phyloP scores from a whole-genome alignment of 2,888 invertebrate species.

The Andrena camellia region DNA sequence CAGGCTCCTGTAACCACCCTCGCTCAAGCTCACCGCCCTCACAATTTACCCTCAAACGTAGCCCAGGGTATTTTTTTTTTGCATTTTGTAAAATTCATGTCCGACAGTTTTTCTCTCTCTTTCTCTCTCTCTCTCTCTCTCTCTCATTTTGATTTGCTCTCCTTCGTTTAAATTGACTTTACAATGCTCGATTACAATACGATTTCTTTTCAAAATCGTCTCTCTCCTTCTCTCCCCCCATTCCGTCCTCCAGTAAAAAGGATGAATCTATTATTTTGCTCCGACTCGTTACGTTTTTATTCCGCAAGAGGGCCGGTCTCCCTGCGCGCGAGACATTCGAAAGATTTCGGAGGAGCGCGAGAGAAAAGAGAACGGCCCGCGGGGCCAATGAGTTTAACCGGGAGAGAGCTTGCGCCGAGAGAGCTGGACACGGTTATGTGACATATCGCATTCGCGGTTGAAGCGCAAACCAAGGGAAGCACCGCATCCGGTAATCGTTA shows the following conservation, averaged over 20 bases:
- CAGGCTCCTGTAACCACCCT: slow-evolving; percentile 86
- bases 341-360: slow-evolving; percentile 52
- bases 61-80: slow-evolving; percentile 73
- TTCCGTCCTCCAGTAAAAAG: not conserved
- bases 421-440: slow-evolving; percentile 56
- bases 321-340: not conserved
- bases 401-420: slow-evolving; percentile 67
- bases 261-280: not conserved
- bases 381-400: slow-evolving; percentile 16
- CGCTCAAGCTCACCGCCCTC: slow-evolving; percentile 82
- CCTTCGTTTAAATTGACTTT: slow-evolving; percentile 37
- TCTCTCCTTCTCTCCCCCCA: slow-evolving; percentile 17
- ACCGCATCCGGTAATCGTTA: slow-evolving; percentile 28
- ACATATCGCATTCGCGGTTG: slow-evolving; percentile 42
- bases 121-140: slow-evolving; percentile 29
- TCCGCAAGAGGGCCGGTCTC: slow-evolving; percentile 10
- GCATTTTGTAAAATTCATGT: slow-evolving; percentile 15
- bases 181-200: not conserved
- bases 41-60: slow-evolving; percentile 75
- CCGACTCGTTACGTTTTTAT: not conserved
- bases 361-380: slow-evolving; percentile 63
- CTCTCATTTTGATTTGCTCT: slow-evolving; percentile 39
- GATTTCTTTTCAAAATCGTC: not conserved
- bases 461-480: slow-evolving; percentile 57
- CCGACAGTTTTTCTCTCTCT: slow-evolving; percentile 42